These are phyloP conservation scores for Dicyrtomina minuta DNA, from an alignment of 2,888 invertebrate species.

Conservation along the genomic window DNA sequence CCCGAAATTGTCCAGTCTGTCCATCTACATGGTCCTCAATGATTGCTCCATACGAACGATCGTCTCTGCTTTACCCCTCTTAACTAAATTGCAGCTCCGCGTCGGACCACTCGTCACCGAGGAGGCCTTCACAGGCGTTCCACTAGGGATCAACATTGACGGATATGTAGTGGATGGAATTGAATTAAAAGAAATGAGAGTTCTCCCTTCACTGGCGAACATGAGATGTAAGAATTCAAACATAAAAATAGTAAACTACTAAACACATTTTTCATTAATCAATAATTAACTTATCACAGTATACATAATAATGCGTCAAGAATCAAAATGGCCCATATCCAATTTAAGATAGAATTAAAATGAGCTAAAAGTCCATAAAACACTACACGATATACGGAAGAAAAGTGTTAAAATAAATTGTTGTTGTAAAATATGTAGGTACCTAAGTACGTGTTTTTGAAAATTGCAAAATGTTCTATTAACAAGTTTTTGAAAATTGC, in stretches of 20 bases:
- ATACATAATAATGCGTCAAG: no score
- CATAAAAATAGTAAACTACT: no score
- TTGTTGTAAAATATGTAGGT: no score
- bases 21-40: conserved; percentile 18
- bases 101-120: conserved; percentile 19
- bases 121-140: conserved; percentile 25
- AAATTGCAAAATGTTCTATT: no score
- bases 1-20: conserved; percentile 2
- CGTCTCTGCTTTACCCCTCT: conserved; percentile 6
- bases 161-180: conserved; percentile 1
- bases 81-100: conserved; percentile 2
- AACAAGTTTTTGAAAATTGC: no score
- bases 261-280: background rate
- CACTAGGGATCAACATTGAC: conserved; percentile 23
- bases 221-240: conserved; percentile 23
- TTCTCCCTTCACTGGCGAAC: conserved; percentile 17
- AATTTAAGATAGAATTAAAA: no score
- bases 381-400: no score
- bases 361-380: no score
- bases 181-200: conserved; percentile 21
- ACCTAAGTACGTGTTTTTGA: no score
- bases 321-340: no score
- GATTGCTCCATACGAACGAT: conserved; percentile 12
- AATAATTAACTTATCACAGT: background rate
- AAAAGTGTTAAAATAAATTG: no score